A percentile compares a stretch with the other conserved stretches of the same genome.
These are phyloP conservation scores for Willowsia nigromaculata DNA, from an alignment of 2,888 invertebrate genomes.

Conservation along the genomic window DNA sequence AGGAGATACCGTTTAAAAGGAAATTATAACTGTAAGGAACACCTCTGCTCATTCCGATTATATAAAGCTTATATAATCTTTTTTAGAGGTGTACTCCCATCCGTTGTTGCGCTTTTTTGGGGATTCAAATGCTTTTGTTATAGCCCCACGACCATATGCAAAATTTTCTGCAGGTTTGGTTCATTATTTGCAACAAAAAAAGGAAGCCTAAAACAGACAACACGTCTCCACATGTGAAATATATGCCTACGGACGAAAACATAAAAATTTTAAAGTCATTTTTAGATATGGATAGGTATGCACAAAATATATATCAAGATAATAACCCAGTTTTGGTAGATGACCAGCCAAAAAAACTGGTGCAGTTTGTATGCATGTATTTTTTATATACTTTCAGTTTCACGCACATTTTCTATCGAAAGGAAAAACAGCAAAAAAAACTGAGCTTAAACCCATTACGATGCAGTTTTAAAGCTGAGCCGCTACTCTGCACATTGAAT, in stretches of 20 bases:
- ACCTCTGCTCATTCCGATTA: not conserved
- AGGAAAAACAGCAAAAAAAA: too few species aligned
- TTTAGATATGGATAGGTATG: slow-evolving; percentile 21
- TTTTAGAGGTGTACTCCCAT: not conserved
- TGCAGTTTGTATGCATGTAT: too few species aligned
- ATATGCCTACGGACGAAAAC: not conserved
- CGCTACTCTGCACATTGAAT: too few species aligned
- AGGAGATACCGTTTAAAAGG: too few species aligned
- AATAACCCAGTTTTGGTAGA: slow-evolving; percentile 46
- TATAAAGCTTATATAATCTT: not conserved
- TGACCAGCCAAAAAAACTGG: slow-evolving; percentile 24
- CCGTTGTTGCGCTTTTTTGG: not conserved
- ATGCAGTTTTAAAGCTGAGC: too few species aligned
- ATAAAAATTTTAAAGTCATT: not conserved
- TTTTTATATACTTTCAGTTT: too few species aligned
- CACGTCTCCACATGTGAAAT: not conserved
- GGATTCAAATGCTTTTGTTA: too few species aligned
- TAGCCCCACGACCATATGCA: too few species aligned
- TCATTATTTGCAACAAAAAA: not conserved
- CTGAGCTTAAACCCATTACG: too few species aligned
- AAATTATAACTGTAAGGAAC: too few species aligned
- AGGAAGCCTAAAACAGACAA: not conserved
- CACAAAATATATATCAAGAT: slow-evolving; percentile 20
- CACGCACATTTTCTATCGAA: too few species aligned
- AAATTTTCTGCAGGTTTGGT: too few species aligned